Conservation (phyloP, 1,140 invertebrate species). For the Philotrypesis tridentata region DNA sequence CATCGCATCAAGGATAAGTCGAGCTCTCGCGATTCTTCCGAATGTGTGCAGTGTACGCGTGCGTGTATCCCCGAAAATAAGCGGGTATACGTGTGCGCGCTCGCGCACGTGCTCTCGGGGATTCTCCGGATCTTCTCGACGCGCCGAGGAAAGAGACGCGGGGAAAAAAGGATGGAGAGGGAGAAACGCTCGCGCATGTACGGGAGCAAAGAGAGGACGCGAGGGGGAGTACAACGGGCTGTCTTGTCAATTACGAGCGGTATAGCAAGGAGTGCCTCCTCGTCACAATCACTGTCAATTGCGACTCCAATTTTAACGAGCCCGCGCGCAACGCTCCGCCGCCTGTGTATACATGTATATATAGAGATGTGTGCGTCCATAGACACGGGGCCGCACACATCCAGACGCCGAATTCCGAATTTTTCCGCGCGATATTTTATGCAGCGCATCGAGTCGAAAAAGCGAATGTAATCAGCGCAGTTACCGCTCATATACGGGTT, state of each 20-base stretch:
- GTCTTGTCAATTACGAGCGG: conserved; percentile 54
- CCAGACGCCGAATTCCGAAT: too few species aligned
- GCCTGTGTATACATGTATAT: neutral
- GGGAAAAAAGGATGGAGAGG: neutral
- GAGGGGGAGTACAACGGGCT: conserved; percentile 10
- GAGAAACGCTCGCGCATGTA: neutral
- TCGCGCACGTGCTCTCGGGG: conserved; percentile 8
- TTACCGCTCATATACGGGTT: too few species aligned
- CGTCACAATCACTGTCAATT: conserved; percentile 57
- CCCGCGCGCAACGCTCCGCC: neutral
- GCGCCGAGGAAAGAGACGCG: neutral
- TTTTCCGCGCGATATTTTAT: too few species aligned
- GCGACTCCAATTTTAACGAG: conserved; percentile 54
- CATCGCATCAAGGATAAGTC: neutral
- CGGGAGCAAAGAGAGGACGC: neutral
- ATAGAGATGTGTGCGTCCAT: too few species aligned
- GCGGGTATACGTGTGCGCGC: neutral
- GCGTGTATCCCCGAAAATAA: neutral
- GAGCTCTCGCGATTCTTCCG: neutral
- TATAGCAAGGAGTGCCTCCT: conserved; percentile 40
- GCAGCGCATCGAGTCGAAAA: too few species aligned
- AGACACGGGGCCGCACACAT: too few species aligned
- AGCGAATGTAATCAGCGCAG: too few species aligned
- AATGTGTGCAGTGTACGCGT: too few species aligned
- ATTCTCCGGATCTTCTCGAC: neutral